Evolutionary conservation across 2,888 invertebrate genomes (phyloP), one percentile per base, ranked within the genome.

Genomic region (Cephus nigrinus): DNA sequence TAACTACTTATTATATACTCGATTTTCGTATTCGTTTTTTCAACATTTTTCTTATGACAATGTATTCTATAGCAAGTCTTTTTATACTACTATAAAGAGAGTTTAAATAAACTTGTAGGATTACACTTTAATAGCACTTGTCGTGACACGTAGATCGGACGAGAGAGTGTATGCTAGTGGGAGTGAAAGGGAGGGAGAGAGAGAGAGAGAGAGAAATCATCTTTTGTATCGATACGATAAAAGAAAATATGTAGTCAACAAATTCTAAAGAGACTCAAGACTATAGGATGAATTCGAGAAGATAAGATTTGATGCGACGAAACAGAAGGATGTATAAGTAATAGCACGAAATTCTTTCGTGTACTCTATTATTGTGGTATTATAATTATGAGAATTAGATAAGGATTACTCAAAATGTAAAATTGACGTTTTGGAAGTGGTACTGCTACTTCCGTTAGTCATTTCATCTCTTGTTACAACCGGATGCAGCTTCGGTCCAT

Each of bases 1-100:
- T 71, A 71, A 30, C 71, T 30, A 71, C 71, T 71, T 71, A 71
- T 71, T 71, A 71, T 71, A 71, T 34, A 71, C 71, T 34, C 75
- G 79, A 69, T 71, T 81, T 84, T 83, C 81, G 79, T 83, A 84
- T 78, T 84, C 81, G 74, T 80, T 81, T 83, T 74, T 80, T 81
- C 75, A 74, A 82, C 77, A 77, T 85, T 80, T 84, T 84, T 85
- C 79, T 82, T 81, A 79, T 74, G 73, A 78, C 77, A 40, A 78
- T 73, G 76, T 80, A 79, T 76, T 84, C 80, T 79, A 79, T 80
- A 80, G 78, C 74, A 78, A 78, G 76, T 80, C 80, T 83, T 84
- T 84, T 83, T 85, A 84, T 82, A 85, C 79, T 79, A 75, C 80
- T 81, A 78, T 79, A 80, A 78, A 81, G 71, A 71, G 33, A 23